Base-by-base conservation (phyloP, 2,797 vertebrate species). In the Callimico goeldii region DNA sequence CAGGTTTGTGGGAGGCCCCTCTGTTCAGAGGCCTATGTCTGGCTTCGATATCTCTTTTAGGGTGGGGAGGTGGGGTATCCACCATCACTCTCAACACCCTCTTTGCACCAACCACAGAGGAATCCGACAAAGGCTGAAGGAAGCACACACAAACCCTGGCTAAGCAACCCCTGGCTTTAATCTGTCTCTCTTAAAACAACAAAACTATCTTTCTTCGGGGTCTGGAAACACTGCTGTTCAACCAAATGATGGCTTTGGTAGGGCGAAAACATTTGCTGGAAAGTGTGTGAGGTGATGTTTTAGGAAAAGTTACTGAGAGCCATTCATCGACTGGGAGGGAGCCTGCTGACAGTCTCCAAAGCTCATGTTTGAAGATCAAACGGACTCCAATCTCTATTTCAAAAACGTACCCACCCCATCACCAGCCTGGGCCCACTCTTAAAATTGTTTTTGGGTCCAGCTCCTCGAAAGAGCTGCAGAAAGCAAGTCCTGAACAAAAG, bases 361-460 rank as follows among this genome's bases (percentile, higher is more conserved):
- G 96, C 94, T 90, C 82, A 87, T n/a, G 95, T 97, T 95, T 97
- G 96, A 97, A 97, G 97, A 98, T 98, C 97, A 98, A 97, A 98
- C 92, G 20, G 90, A 95, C 92, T 94, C 92, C 46, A 86, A 93
- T 97, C 95, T 97, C 96, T 97, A 86, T 95, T 97, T 95, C 92
- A 93, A 81, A 96, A 97, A 95, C 4, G 43, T 24, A 20, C 95
- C 94, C 67, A 95, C 61, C 58, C 85, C 55, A 14, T 88, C 96
- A 76, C 93, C 90, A 95, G 95, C 92, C 83, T 36, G 85, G 95
- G 81, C 94, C 70, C 17, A 0, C 77, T 92, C 77, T 94, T 82
- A 67, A 92, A 33, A 83, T 72, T 80, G 91, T 94, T 91, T 87
- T 87, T 83, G 88, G 94, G 97, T 97, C 80, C 83, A 76, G 83